Percentiles rank a stretch among this genome's conserved stretches.
phyloP scores from a whole-genome alignment of 2,888 invertebrate species.

The Salpingus planirostris region DNA sequence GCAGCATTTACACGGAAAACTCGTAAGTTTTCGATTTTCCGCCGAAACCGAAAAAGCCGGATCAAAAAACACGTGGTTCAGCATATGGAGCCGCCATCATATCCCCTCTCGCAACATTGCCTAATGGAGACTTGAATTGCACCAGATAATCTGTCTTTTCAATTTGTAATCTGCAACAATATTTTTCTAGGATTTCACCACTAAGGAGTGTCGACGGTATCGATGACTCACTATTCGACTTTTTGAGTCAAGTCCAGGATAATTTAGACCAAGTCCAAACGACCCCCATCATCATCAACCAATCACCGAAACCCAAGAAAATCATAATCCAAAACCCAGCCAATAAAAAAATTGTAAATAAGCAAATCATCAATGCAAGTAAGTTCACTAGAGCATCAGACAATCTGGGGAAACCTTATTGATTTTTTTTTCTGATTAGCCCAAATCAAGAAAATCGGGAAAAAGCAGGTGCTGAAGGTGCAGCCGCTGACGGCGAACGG shows the following conservation, averaged over 20 bases:
- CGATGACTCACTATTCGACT: constrained; percentile 25
- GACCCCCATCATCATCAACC: constrained; percentile 11
- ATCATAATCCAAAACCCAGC: constrained; percentile 34
- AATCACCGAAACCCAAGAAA: constrained; percentile 27
- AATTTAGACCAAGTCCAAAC: constrained; percentile 6
- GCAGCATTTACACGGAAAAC: constrained; percentile 44
- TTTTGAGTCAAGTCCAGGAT: constrained; percentile 21
- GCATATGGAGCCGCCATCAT: too few species aligned
- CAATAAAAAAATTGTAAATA: constrained; percentile 34
- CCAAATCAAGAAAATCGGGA: constrained; percentile 24
- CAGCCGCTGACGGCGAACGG: constrained; percentile 36
- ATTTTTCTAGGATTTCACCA: constrained; percentile 19
- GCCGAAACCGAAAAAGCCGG: too few species aligned
- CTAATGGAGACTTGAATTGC: too few species aligned
- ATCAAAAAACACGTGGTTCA: too few species aligned
- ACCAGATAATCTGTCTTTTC: too few species aligned
- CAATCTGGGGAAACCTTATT: too few species aligned
- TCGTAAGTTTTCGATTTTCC: constrained; percentile 16
- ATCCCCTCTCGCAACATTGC: too few species aligned
- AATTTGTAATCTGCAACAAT: background rate
- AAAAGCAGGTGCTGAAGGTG: constrained; percentile 35
- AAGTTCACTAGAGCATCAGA: constrained; percentile 3
- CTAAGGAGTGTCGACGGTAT: constrained; percentile 22
- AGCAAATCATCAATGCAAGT: constrained; percentile 26
- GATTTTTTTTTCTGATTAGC: too few species aligned